Conservation (phyloP, 1,140 invertebrate species). For the Metopolophium dirhodum region DNA sequence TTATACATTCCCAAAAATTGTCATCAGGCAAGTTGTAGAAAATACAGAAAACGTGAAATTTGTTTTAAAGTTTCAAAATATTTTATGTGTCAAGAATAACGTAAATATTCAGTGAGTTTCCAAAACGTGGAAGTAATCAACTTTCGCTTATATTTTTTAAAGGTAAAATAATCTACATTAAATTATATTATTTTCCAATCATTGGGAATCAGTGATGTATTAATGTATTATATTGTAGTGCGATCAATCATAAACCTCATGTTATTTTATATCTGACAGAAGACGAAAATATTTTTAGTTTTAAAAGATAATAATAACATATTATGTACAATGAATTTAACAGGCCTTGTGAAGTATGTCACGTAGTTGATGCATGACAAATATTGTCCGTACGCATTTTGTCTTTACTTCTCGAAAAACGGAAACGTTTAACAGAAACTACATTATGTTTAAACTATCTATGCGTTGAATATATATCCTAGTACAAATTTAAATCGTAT, state of each 20-base stretch:
- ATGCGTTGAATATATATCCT: too few species aligned
- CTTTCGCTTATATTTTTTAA: not conserved
- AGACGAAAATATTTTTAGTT: too few species aligned
- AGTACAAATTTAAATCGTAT: too few species aligned
- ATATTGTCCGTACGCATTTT: not conserved
- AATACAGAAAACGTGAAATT: not conserved
- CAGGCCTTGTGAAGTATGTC: not conserved
- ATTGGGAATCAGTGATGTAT: not conserved
- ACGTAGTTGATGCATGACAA: not conserved
- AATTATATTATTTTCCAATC: not conserved
- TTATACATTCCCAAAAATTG: not conserved
- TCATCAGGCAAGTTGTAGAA: not conserved
- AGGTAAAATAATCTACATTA: not conserved
- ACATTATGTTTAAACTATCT: too few species aligned
- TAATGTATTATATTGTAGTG: not conserved
- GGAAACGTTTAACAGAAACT: not conserved
- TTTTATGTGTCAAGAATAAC: not conserved
- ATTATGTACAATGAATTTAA: not conserved
- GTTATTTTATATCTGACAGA: not conserved
- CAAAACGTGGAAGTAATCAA: not conserved
- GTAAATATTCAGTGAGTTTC: not conserved
- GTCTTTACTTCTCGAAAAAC: not conserved
- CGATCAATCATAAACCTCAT: not conserved
- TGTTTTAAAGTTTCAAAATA: not conserved
- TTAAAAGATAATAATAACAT: not conserved